phyloP scores from a whole-genome alignment of 2,797 vertebrate species.

The Pristis pectinata region DNA sequence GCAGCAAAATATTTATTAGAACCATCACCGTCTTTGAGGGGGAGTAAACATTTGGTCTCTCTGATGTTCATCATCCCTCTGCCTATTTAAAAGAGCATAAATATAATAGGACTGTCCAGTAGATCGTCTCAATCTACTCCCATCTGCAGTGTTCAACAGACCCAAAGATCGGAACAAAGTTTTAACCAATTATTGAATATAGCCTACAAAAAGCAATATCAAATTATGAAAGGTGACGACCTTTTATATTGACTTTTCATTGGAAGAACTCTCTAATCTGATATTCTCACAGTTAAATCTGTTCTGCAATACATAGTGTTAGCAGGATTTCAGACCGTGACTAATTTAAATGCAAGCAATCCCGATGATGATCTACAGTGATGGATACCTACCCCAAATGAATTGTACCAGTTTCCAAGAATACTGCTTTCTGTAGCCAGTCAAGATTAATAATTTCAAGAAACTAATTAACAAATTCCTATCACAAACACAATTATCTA shows the following conservation, averaged over 20 bases:
- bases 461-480: not conserved
- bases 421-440: not conserved
- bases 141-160: not conserved
- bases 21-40: not conserved
- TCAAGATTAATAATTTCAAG: not conserved
- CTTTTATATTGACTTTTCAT: not conserved
- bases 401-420: not conserved
- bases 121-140: not conserved
- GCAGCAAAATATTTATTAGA: not conserved
- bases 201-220: not conserved
- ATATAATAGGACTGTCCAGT: not conserved
- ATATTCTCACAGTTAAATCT: not conserved
- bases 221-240: not conserved
- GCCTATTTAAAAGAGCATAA: not conserved
- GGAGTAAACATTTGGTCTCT: not conserved
- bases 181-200: not conserved
- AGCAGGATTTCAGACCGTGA: not conserved
- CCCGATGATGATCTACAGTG: not conserved
- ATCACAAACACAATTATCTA: not conserved
- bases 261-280: not conserved
- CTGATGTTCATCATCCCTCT: not conserved
- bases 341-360: not conserved
- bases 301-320: not conserved
- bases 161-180: not conserved
- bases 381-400: not conserved